Evolutionary conservation across 1,140 invertebrate genomes (phyloP).

Genomic region (Lysiphlebus fabarum): DNA sequence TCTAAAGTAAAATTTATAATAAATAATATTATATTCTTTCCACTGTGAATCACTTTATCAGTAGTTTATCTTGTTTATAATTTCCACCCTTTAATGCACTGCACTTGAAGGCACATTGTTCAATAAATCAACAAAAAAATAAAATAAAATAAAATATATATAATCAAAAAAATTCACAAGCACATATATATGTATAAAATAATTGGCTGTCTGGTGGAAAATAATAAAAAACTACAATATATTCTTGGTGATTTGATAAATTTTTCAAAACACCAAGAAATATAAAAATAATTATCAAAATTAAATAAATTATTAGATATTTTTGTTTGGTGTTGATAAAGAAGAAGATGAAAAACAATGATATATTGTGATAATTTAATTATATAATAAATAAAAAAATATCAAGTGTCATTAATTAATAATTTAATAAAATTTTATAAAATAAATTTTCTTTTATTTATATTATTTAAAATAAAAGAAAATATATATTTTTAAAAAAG

Average conservation of each 20-base stretch:
- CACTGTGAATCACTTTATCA: conserved; percentile 1
- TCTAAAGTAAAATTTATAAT: too few relatives aligned
- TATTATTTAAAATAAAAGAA: not conserved
- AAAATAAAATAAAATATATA: not conserved
- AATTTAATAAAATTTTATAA: not conserved
- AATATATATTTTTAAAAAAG: conserved; percentile 32
- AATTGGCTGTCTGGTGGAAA: conserved; percentile 48
- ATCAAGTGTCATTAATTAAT: not conserved
- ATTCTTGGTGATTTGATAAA: too few relatives aligned
- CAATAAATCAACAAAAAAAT: not conserved
- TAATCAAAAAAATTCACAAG: conserved; percentile 19
- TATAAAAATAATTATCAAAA: not conserved
- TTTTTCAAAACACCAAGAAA: conserved; percentile 13
- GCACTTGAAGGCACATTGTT: conserved; percentile 22
- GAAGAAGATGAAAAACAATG: conserved; percentile 1
- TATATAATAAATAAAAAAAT: not conserved
- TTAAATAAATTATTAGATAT: not conserved
- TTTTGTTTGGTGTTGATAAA: conserved; percentile 11
- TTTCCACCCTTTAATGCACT: conserved; percentile 26
- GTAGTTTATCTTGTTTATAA: conserved; percentile 2
- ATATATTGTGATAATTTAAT: conserved; percentile 3
- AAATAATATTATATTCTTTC: conserved; percentile 27
- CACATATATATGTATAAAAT: conserved; percentile 43
- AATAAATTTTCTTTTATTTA: too few relatives aligned
- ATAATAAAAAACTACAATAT: too few relatives aligned